These are phyloP conservation scores for Hetaerina titia DNA, from an alignment of 2,888 invertebrate species.

Conservation along the genomic window DNA sequence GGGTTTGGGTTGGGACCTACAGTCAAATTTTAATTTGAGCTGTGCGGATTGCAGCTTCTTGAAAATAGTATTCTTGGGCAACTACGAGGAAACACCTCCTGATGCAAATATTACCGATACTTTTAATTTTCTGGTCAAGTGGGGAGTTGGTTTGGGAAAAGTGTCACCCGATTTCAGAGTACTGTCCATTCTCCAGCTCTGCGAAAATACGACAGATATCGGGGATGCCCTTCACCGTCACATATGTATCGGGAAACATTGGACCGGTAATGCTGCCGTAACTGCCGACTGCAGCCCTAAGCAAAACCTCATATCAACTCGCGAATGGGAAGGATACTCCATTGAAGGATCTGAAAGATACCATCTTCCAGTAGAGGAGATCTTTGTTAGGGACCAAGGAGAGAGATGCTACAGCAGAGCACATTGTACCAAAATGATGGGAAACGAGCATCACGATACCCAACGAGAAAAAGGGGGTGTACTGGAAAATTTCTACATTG, in stretches of 20 bases:
- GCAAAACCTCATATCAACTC: background rate
- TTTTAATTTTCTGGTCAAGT: background rate
- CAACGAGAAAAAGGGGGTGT: background rate
- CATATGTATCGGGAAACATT: background rate
- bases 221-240: slow-evolving; percentile 6
- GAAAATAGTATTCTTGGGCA: background rate
- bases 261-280: background rate
- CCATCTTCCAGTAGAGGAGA: background rate
- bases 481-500: background rate
- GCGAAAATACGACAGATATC: background rate
- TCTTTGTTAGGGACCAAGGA: background rate
- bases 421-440: background rate
- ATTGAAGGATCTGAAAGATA: background rate
- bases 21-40: background rate
- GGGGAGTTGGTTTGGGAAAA: background rate
- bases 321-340: background rate
- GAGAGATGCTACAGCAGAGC: background rate
- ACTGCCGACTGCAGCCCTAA: background rate
- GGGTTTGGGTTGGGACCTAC: slow-evolving; percentile 3
- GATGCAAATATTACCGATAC: background rate
- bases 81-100: background rate
- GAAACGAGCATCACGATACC: background rate
- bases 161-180: background rate
- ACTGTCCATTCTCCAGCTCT: background rate
- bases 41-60: background rate